Base-by-base conservation (phyloP, 2,113 vertebrate genomes). In the Mungos mungo region DNA sequence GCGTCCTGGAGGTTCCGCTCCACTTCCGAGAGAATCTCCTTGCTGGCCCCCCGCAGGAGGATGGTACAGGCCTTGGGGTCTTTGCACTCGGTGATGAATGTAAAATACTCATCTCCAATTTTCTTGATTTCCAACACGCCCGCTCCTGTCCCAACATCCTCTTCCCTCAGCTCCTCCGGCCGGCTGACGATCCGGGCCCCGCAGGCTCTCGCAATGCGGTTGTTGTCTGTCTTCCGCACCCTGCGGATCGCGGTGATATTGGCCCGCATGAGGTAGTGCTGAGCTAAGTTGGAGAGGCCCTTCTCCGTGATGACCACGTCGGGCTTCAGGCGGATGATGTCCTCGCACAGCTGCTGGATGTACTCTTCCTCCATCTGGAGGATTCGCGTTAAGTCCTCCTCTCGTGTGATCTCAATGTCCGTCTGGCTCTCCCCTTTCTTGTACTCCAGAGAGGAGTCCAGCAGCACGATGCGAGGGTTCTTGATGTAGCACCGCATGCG, bases 391-490 rank as follows among this genome's bases (percentile, higher is more conserved):
- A 99, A 99, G 98, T 99, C 99, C 69, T 99, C 99, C 98, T 99
- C 99, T 33, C 99, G 99, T 0, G 99, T 99, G 72, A 99, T 99
- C 98, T 99, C 99, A 4, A 99, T 99, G 82, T 99, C 99, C 0
- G 99, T 99, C 99, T 99, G 99, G 98, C 99, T 99, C 98, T 99
- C 99, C 31, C 99, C 99, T 96, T 99, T 99, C 98, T 99, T 99
- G 98, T 99, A 99, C 97, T 99, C 99, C 80, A 99, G 97, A 0
- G 99, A 99, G 47, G 99, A 99, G 98, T 99, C 99, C 50, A 99
- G 98, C 25, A 99, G 99, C 82, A 99, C 94, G 0, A 99, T 99
- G 0, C 99, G 99, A 0, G 99, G 99, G 45, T 99, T 99, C 97
- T 99, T 99, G 96, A 99, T 99, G 0, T 98, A 97, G 9, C 99